Evolutionary conservation across 2,113 vertebrate genomes (phyloP), one percentile per base, ranked within the genome.

Genomic region (Platycercus adscitus): DNA sequence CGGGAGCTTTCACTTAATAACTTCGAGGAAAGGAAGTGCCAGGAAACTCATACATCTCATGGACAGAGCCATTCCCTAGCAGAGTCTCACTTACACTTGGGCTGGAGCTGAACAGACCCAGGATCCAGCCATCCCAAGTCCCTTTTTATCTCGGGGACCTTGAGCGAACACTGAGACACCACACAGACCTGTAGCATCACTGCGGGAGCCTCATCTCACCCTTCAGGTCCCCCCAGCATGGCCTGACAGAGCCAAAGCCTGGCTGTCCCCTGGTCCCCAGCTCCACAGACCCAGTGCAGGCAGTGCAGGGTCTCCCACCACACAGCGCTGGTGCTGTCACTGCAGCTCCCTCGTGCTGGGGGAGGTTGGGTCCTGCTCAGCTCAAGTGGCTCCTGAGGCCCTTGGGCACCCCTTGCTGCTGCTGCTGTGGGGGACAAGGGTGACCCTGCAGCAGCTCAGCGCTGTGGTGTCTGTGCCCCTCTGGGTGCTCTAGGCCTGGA

Each of bases 311-410:
- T 33, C 25, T 69, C 37, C 53, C 64, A n/a, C 21, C 28, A 18
- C 5, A 0, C 20, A 15, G 18, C 16, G 39, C 28, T 39, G 17
- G 6, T 4, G 0, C 60, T 41, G 2, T 0, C 49, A 26, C 49
- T 50, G 0, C 11, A 14, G 39, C 25, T 78, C 64, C 29, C 33
- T 87, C 2, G 1, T 1, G 0, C 44, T 28, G 6, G 29, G 16
- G 50, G 44, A 23, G 9, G 24, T 41, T 53, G 50, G 23, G 29
- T 25, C 53, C 86, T 2, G 2, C n/a, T 92, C 44, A 39, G 65
- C 28, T 56, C 61, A 19, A 15, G 33, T 37, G 19, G 17, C 39
- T 90, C 25, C 73, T 1, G 6, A 37, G 43, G 10, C 17, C 53
- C 75, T 47, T 17, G 55, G 25, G 39, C 49, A 31, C 17, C 18